phyloP scores from a whole-genome alignment of 2,888 invertebrate genomes.

The Erpobdella octoculata region DNA sequence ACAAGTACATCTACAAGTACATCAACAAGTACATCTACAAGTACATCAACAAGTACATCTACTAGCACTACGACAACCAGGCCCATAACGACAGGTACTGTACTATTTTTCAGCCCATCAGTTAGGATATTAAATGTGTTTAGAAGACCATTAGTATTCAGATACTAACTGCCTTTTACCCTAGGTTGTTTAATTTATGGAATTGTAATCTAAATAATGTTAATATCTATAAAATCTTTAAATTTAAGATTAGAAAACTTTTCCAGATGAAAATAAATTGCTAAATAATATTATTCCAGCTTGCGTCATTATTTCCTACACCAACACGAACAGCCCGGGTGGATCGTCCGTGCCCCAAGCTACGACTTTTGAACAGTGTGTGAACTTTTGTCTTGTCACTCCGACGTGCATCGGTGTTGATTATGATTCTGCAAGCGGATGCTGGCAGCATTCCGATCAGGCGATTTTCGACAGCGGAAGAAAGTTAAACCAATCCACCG shows the following conservation, averaged over 20 bases:
- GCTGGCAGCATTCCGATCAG: constrained; percentile 12
- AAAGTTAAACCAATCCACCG: not conserved
- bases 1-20: not conserved
- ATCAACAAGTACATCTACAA: not conserved
- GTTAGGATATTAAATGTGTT: not conserved
- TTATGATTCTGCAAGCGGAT: not conserved
- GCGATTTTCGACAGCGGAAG: not conserved
- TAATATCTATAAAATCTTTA: too few species aligned
- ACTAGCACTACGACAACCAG: constrained; percentile 8
- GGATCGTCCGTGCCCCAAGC: not conserved
- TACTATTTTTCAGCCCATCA: not conserved
- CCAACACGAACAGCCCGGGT: constrained; percentile 6
- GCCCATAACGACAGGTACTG: not conserved
- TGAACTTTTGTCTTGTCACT: not conserved
- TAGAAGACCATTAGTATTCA: too few species aligned
- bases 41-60: not conserved
- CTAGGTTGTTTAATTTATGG: too few species aligned
- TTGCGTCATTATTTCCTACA: not conserved
- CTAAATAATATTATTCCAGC: not conserved
- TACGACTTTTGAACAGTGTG: not conserved
- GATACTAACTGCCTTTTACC: too few species aligned
- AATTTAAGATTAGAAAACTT: too few species aligned
- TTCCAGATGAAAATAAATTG: too few species aligned
- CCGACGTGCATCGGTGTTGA: constrained; percentile 15
- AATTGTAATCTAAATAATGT: too few species aligned